Base-by-base conservation (phyloP, 2,888 invertebrate genomes). In the Ormyrus nitidulus region DNA sequence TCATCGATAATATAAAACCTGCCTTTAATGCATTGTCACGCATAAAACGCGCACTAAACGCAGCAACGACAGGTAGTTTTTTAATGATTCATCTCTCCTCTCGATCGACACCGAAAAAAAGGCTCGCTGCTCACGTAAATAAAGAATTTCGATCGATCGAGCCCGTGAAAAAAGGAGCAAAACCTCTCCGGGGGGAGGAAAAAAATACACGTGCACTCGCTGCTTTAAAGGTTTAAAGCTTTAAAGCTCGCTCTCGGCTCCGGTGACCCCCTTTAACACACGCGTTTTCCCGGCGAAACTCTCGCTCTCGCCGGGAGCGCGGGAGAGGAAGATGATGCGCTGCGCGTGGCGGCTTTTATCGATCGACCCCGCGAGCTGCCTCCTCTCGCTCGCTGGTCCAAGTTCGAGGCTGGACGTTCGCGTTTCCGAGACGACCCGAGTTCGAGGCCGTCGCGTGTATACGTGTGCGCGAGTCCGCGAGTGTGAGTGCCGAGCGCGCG, bases 361-460 rank as follows among this genome's bases (percentile, higher is more conserved):
- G 88, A 89, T 87, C 87, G 85, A 83, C 83, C 79, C 74, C 83
- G 80, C 79, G 72, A 83, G 46, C 77, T 53, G 9, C 56, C 34
- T 34, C 34, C 34, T 34, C 34, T 4, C 34, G 34, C 34, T 34
- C 49, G 56, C 83, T 83, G 82, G 85, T 87, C 86, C 85, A 88
- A 89, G 89, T 89, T 89, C 88, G 88, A 88, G 88, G 89, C 85
- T 86, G 85, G 83, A 83, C 82, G 69, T 73, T 78, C 76, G 77
- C 69, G 51, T 34, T 69, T 61, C 54, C 69, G 66, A 54, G 54
- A 11, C 74, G 66, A 65, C 46, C 6, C 13, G 13, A 69, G 77
- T 77, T 77, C 72, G 71, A 77, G 77, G 77, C 72, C 72, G 53
- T 53, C n/a, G 46, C 44, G 59, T 5, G 62, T 62, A 19, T 62